These are phyloP conservation scores for Platichthys stellatus DNA, from an alignment of 2,113 vertebrate genomes.

Conservation along the genomic window DNA sequence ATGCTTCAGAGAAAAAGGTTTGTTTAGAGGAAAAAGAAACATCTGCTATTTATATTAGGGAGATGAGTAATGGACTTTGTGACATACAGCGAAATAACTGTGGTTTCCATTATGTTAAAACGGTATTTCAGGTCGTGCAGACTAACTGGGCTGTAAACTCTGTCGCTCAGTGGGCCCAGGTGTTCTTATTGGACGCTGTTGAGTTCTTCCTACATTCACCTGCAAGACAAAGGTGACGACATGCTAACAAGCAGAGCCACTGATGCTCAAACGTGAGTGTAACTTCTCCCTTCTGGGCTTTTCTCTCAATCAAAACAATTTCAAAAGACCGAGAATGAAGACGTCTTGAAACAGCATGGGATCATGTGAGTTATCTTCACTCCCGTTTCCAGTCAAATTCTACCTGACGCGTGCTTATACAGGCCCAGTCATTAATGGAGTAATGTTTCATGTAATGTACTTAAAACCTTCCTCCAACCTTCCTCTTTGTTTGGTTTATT, in stretches of 20 bases:
- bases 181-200: neutral
- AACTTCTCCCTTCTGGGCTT: too few species aligned
- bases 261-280: too few species aligned
- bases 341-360: too few species aligned
- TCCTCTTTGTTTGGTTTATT: too few species aligned
- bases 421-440: too few species aligned
- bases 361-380: too few species aligned
- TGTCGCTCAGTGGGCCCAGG: neutral
- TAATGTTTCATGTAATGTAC: too few species aligned
- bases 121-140: neutral
- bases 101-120: neutral
- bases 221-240: conserved; percentile 14
- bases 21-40: conserved; percentile 31
- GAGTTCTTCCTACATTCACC: neutral
- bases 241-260: neutral
- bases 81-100: neutral
- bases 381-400: too few species aligned
- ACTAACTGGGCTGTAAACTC: neutral
- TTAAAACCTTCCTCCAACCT: too few species aligned
- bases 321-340: too few species aligned
- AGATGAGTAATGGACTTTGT: conserved; percentile 26
- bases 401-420: too few species aligned
- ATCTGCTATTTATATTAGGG: conserved; percentile 34
- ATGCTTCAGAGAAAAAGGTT: conserved; percentile 38
- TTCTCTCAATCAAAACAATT: too few species aligned